Evolutionary conservation across 1,140 invertebrate genomes (phyloP), one percentile per base, ranked within the genome.

Genomic region (Habropoda laboriosa): DNA sequence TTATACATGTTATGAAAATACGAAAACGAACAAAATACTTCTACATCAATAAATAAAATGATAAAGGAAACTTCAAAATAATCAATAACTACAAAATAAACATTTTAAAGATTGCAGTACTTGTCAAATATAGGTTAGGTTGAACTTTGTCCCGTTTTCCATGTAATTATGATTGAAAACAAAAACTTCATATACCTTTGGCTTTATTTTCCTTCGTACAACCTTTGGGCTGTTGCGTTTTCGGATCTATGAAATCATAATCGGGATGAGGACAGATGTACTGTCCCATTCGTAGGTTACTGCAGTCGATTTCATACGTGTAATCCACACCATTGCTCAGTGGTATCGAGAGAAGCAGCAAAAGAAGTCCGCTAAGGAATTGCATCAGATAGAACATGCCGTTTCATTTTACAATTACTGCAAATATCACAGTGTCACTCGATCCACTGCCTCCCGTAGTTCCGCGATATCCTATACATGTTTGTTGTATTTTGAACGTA

Each of bases 151-250:
- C 16, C 10, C 7, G 18, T 42, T 76, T 67, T 3, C 0, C 21
- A 3, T 0, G 27, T 0, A 40, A 7, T 5, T 10, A 6, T 3
- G 8, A 35, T 64, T 27, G 10, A 1, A 21, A 35, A 27, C 2
- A 27, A 0, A 53, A 38, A 32, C 4, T 27, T 45, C 10, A 58
- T 21, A 47, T 94, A 97, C 97, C 95, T 94, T 95, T 95, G 51
- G 97, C 97, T 91, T 94, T 95, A 86, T 97, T 97, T 88, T 97
- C 94, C 89, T 95, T 95, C 18, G 95, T 95, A 91, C 98, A 99
- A 47, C 96, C 96, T 83, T 91, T 93, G 47, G 96, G 96, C 89
- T 99, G 98, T 91, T 99, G 98, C 4, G 98, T 99, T 89, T 96
- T 95, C 6, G 95, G 94, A 93, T 99, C 98, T 88, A 99, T 98